phyloP scores from a whole-genome alignment of 1,140 invertebrate genomes.

The Varroa destructor region DNA sequence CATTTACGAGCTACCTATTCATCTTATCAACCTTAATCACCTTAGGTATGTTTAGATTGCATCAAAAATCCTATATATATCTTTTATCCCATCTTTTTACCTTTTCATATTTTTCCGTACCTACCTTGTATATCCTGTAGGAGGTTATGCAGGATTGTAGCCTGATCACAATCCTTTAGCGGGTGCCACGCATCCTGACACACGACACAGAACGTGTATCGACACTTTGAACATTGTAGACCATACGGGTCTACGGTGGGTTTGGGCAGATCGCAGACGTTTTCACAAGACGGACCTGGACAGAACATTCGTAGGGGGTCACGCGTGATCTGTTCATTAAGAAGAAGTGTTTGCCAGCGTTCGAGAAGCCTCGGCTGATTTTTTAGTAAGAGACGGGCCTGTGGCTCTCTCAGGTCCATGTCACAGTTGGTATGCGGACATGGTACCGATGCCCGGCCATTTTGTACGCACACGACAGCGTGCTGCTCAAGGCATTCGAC shows the following conservation, averaged over 20 bases:
- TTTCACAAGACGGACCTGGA: slow-evolving; percentile 8
- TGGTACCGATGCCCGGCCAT: slow-evolving; percentile 9
- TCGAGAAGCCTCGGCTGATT: slow-evolving; percentile 20
- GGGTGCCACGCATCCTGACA: slow-evolving; percentile 25
- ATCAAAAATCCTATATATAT: too few relatives aligned
- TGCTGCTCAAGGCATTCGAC: slow-evolving; percentile 14
- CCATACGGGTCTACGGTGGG: slow-evolving; percentile 9
- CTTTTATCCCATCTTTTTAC: too few relatives aligned
- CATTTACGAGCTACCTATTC: too few relatives aligned
- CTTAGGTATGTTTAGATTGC: too few relatives aligned
- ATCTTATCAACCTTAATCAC: too few relatives aligned
- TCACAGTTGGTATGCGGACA: slow-evolving; percentile 21
- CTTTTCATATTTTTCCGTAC: not conserved
- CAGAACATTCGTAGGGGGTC: slow-evolving; percentile 21
- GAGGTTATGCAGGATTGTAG: slow-evolving; percentile 12
- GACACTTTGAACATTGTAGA: slow-evolving; percentile 26
- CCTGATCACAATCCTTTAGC: slow-evolving; percentile 22
- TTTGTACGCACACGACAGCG: slow-evolving; percentile 5
- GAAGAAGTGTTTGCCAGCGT: slow-evolving; percentile 6
- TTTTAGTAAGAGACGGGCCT: slow-evolving; percentile 1
- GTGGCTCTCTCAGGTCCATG: slow-evolving; percentile 18
- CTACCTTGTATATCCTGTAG: slow-evolving; percentile 19
- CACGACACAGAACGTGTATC: slow-evolving; percentile 20
- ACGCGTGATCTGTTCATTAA: slow-evolving; percentile 5
- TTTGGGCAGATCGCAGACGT: slow-evolving; percentile 6